Conservation (phyloP, 1,140 invertebrate genomes). For the Atta colombica region DNA sequence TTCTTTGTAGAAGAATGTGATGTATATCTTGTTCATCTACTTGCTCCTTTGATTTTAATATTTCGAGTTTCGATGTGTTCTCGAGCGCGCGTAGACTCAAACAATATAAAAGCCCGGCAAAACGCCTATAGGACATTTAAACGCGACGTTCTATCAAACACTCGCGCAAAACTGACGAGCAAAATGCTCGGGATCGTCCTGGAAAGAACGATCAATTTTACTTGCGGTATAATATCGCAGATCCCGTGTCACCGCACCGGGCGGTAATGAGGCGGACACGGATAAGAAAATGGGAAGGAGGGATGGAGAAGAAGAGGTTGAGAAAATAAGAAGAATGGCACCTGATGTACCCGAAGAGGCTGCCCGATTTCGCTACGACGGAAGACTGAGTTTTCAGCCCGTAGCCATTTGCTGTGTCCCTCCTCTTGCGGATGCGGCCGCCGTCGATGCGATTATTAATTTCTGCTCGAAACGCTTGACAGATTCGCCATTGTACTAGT, state of each 20-base stretch:
- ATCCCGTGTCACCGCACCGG: conserved; percentile 7
- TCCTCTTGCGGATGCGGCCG: neutral
- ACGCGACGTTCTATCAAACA: neutral
- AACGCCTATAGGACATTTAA: neutral
- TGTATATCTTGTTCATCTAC: neutral
- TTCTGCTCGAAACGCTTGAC: conserved; percentile 1
- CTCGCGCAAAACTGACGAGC: neutral
- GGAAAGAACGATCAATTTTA: neutral
- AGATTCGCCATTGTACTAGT: neutral
- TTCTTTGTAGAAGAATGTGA: neutral
- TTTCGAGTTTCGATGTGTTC: neutral
- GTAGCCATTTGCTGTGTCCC: neutral
- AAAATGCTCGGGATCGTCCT: neutral
- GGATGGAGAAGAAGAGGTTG: neutral
- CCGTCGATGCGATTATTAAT: neutral
- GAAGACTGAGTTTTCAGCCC: neutral
- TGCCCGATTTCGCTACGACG: conserved; percentile 15
- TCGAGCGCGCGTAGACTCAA: conserved; percentile 15
- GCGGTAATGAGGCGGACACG: conserved; percentile 4
- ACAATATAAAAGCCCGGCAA: conserved; percentile 24
- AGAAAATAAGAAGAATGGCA: neutral
- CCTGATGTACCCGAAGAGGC: neutral
- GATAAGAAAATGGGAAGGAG: neutral
- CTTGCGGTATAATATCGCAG: neutral
- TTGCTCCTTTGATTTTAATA: conserved; percentile 24